Percentiles rank a stretch among this genome's conserved stretches.
These are phyloP conservation scores for Zele albiditarsus DNA, from an alignment of 2,888 invertebrate genomes.

Conservation along the genomic window DNA sequence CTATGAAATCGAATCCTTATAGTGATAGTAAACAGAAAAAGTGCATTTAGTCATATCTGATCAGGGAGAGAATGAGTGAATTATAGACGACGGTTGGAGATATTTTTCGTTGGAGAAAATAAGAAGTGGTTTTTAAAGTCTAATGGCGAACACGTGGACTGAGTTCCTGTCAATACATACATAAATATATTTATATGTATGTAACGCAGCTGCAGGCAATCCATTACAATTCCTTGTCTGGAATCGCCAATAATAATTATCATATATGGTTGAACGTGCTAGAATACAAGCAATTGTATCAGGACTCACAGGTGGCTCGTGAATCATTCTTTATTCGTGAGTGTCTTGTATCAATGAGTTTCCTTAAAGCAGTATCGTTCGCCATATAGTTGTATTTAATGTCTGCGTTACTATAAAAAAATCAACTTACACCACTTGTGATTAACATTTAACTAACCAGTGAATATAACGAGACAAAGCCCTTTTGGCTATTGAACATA, in stretches of 20 bases:
- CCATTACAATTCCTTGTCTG: constrained; percentile 12
- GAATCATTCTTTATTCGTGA: constrained; percentile 44
- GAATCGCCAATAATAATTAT: constrained; percentile 28
- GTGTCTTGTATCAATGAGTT: constrained; percentile 21
- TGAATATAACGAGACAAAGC: constrained; percentile 13
- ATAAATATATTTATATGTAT: background rate
- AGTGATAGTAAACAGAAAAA: background rate
- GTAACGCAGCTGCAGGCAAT: constrained; percentile 29
- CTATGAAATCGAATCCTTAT: background rate
- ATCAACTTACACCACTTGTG: background rate
- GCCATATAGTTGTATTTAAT: background rate
- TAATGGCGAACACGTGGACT: background rate
- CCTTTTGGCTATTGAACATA: constrained; percentile 17
- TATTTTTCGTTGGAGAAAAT: background rate
- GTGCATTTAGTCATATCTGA: background rate
- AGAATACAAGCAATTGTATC: constrained; percentile 26
- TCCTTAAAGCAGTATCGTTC: background rate
- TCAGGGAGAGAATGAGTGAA: background rate
- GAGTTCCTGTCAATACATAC: background rate
- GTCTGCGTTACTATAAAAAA: background rate
- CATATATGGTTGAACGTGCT: constrained; percentile 19
- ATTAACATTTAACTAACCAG: background rate
- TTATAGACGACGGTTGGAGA: background rate
- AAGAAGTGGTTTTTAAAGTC: background rate
- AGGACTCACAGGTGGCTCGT: constrained; percentile 42